These are phyloP conservation scores for Heliconius hewitsoni DNA, from an alignment of 1,140 invertebrate species.

Conservation along the genomic window DNA sequence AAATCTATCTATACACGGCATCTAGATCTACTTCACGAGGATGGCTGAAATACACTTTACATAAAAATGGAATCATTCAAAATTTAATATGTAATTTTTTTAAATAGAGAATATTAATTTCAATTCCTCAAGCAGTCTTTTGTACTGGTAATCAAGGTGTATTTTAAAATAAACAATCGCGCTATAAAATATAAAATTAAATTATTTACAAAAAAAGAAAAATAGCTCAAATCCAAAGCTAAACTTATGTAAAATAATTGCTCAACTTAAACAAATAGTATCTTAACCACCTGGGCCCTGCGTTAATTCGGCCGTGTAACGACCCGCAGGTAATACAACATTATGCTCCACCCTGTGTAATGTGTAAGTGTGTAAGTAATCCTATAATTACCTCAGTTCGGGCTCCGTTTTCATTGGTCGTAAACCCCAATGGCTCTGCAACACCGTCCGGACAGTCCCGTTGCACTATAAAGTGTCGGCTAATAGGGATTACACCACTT, in stretches of 20 bases:
- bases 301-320: slow-evolving; percentile 31
- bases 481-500: slow-evolving; percentile 74
- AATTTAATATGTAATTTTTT: too few relatives aligned
- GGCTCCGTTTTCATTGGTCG: slow-evolving; percentile 68
- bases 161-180: too few relatives aligned
- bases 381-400: slow-evolving; percentile 69
- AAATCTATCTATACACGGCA: too few relatives aligned
- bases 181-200: too few relatives aligned
- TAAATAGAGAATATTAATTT: too few relatives aligned
- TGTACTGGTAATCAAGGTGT: too few relatives aligned
- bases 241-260: slow-evolving; percentile 24
- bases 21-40: too few relatives aligned
- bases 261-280: slow-evolving; percentile 35
- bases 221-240: not conserved
- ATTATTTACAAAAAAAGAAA: not conserved
- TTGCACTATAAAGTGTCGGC: slow-evolving; percentile 67
- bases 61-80: too few relatives aligned
- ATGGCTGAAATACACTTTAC: too few relatives aligned
- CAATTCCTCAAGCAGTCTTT: too few relatives aligned
- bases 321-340: slow-evolving; percentile 36
- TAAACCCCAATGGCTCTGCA: slow-evolving; percentile 68
- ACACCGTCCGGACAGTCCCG: slow-evolving; percentile 54
- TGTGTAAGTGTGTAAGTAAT: slow-evolving; percentile 57
- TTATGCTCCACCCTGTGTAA: slow-evolving; percentile 38
- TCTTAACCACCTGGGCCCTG: slow-evolving; percentile 37